Conservation (phyloP, 1,140 invertebrate genomes). For the Rhopalosiphum maidis region DNA sequence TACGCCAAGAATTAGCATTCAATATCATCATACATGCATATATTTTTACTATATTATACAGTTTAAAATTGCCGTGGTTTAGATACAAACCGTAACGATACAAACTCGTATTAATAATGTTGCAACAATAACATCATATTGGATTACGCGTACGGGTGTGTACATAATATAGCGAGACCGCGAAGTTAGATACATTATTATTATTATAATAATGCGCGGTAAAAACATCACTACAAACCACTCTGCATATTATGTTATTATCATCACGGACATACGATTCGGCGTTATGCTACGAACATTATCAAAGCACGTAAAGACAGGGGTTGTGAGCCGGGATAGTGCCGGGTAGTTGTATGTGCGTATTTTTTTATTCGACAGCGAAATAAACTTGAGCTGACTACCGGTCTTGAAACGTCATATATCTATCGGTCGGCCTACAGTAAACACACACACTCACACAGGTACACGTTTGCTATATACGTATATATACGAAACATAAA, state of each 20-base stretch:
- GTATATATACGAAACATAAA: conserved; percentile 15
- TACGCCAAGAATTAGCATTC: not conserved
- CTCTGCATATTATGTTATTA: not conserved
- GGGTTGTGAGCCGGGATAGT: not conserved
- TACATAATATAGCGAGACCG: not conserved
- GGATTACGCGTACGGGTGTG: not conserved
- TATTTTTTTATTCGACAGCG: not conserved
- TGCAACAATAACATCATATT: not conserved
- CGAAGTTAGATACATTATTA: not conserved
- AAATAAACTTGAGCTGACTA: not conserved
- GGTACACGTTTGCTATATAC: not conserved
- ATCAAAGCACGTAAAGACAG: not conserved
- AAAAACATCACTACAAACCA: not conserved
- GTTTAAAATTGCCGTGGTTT: not conserved
- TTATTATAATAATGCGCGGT: not conserved
- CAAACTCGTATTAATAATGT: not conserved
- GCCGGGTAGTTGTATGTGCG: too few relatives aligned
- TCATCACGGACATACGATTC: not conserved
- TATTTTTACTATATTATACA: not conserved
- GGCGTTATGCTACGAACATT: not conserved
- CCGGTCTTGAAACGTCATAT: not conserved
- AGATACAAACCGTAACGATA: not conserved
- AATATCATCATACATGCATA: not conserved
- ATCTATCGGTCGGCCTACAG: not conserved
- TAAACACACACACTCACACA: not conserved